Evolutionary conservation across 2,113 vertebrate genomes (phyloP).

Genomic region (Silurus glanis): DNA sequence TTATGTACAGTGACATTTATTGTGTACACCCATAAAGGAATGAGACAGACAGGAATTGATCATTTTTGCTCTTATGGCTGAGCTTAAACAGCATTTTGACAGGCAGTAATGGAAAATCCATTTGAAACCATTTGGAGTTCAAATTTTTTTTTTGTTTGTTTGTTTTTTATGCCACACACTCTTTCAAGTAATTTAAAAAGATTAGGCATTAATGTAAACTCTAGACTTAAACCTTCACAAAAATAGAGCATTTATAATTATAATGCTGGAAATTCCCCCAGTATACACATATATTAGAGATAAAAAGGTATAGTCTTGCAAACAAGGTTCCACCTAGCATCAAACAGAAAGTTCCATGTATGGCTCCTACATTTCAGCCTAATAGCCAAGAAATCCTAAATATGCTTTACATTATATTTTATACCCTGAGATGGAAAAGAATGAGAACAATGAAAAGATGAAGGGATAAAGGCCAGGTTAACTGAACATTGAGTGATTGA

Average conservation of each 20-base stretch:
- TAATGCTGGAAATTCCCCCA: not conserved
- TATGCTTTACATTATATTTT: not conserved
- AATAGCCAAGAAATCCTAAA: not conserved
- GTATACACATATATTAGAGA: not conserved
- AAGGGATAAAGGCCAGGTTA: not conserved
- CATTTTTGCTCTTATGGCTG: not conserved
- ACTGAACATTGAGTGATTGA: not conserved
- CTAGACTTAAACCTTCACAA: not conserved
- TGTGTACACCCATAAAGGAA: not conserved
- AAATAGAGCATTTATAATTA: not conserved
- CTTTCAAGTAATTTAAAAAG: not conserved
- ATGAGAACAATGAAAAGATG: not conserved
- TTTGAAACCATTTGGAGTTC: not conserved
- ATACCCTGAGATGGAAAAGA: not conserved
- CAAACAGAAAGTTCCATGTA: not conserved
- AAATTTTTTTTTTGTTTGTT: not conserved
- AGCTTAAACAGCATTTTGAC: not conserved
- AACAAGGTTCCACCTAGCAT: not conserved
- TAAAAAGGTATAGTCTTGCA: not conserved
- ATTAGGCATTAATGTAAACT: not conserved
- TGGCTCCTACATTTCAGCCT: not conserved
- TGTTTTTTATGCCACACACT: not conserved
- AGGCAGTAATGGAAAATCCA: not conserved
- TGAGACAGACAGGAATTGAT: not conserved
- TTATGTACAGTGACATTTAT: not conserved